These are phyloP conservation scores for Tachystola acroxantha DNA, from an alignment of 2,888 invertebrate species.

Conservation along the genomic window DNA sequence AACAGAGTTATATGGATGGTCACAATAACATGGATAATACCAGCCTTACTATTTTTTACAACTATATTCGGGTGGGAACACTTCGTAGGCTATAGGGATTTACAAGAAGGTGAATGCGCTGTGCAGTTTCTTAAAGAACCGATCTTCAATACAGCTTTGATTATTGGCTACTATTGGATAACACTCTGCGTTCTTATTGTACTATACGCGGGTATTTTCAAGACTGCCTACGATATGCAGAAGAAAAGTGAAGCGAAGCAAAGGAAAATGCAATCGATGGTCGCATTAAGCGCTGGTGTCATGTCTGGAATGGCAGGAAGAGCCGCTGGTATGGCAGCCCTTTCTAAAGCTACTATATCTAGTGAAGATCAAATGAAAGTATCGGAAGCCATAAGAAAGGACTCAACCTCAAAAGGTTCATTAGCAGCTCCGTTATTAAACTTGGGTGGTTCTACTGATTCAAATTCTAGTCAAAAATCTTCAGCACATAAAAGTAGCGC, in stretches of 20 bases:
- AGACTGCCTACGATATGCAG: slow-evolving; percentile 98
- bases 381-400: slow-evolving; percentile 56
- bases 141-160: slow-evolving; percentile 97
- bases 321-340: slow-evolving; percentile 90
- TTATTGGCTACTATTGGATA: slow-evolving; percentile 98
- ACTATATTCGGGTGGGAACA: slow-evolving; percentile 99
- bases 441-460: slow-evolving; percentile 73
- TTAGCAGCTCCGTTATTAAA: slow-evolving; percentile 58
- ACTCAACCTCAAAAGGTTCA: slow-evolving; percentile 57
- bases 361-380: slow-evolving; percentile 84
- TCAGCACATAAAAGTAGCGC: slow-evolving; percentile 78
- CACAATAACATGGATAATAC: slow-evolving; percentile 97
- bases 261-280: slow-evolving; percentile 96
- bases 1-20: slow-evolving; percentile 97
- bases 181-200: slow-evolving; percentile 96
- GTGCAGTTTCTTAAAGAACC: slow-evolving; percentile 99
- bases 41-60: slow-evolving; percentile 96
- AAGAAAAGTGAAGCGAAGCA: slow-evolving; percentile 98
- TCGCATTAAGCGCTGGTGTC: slow-evolving; percentile 91
- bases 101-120: slow-evolving; percentile 92
- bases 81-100: slow-evolving; percentile 94
- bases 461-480: slow-evolving; percentile 80
- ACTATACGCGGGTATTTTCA: slow-evolving; percentile 97
- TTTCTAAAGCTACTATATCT: slow-evolving; percentile 86
- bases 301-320: slow-evolving; percentile 94